A percentile compares a stretch with the other conserved stretches of the same genome.
Conservation (phyloP, 2,113 vertebrate species). For the Melanotaenia duboulayi region DNA sequence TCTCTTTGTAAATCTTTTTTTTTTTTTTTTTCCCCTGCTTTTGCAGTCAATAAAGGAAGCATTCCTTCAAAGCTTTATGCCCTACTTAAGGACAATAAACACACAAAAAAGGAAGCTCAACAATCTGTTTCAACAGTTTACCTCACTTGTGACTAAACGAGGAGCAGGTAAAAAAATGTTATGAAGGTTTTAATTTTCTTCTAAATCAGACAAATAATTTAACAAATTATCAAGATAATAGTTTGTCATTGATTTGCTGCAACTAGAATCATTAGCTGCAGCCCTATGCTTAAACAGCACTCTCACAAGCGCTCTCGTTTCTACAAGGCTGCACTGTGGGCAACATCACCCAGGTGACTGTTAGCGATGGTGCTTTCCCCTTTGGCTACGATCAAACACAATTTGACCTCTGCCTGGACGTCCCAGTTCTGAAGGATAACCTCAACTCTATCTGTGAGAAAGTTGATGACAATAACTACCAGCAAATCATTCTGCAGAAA, state of each 20-base stretch:
- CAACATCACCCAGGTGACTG: slow-evolving; percentile 62
- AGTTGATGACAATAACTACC: slow-evolving; percentile 57
- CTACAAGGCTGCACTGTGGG: slow-evolving; percentile 53
- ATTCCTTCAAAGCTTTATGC: slow-evolving; percentile 62
- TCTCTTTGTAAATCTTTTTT: neutral
- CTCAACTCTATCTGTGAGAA: slow-evolving; percentile 61
- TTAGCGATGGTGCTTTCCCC: slow-evolving; percentile 65
- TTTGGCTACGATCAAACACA: slow-evolving; percentile 62
- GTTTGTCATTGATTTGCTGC: too few relatives aligned
- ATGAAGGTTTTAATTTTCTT: neutral
- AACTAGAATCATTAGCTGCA: too few relatives aligned
- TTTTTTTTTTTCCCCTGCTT: neutral
- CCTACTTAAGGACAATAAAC: slow-evolving; percentile 23
- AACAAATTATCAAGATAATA: too few relatives aligned
- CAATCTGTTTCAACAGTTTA: slow-evolving; percentile 39
- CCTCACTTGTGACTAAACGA: neutral
- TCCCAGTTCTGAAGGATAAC: slow-evolving; percentile 55
- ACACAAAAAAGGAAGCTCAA: slow-evolving; percentile 53
- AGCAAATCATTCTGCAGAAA: slow-evolving; percentile 65
- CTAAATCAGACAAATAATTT: too few relatives aligned
- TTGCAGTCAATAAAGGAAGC: slow-evolving; percentile 41
- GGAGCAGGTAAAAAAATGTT: slow-evolving; percentile 50
- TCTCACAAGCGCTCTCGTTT: neutral
- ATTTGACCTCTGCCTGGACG: slow-evolving; percentile 71
- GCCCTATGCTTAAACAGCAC: neutral